Base-by-base conservation (phyloP, 2,113 vertebrate species). In the Onychostruthus taczanowskii region DNA sequence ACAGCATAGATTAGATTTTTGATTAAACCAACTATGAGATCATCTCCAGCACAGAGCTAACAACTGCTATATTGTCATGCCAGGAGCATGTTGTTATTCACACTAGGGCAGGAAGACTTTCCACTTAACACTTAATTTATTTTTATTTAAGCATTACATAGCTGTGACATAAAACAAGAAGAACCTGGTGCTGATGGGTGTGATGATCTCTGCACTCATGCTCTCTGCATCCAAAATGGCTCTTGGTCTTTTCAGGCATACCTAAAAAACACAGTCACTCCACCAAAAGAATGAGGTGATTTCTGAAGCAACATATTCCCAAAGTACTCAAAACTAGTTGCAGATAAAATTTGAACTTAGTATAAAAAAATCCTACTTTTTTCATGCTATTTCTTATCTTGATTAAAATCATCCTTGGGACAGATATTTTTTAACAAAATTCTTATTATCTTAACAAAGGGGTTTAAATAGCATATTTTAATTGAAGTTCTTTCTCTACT, bases 11-110 rank as follows among this genome's bases (percentile, higher is more conserved):
- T 87, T 69, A 78, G 55, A 70, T 85, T 95, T 96, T 88, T 70
- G 67, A 96, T 95, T 96, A 96, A 95, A 97, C 49, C 84, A 92
- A 41, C 76, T 87, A 89, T 96, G 95, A 97, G 93, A 90, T 96
- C 96, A 96, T 93, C 86, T 77, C 79, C 68, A 94, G 86, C 59
- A 61, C 64, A 50, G 33, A 92, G 55, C 72, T 93, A 78, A 92
- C 83, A 93, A 93, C 47, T 64, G 80, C 95, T 96, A 9, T 86
- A 78, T 67, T 91, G 85, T 93, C 82, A 84, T 55, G 93, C 92
- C 93, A 95, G 89, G 84, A 94, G 70, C 77, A 90, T 50, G 81
- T 67, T 95, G 63, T 89, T 95, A 59, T 93, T 96, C 92, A 81
- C 47, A 76, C 82, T 77, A 84, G 89, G 70, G 93, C 84, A 95